Evolutionary conservation across 2,113 vertebrate species (phyloP).

Genomic region (Alaudala cheleensis): DNA sequence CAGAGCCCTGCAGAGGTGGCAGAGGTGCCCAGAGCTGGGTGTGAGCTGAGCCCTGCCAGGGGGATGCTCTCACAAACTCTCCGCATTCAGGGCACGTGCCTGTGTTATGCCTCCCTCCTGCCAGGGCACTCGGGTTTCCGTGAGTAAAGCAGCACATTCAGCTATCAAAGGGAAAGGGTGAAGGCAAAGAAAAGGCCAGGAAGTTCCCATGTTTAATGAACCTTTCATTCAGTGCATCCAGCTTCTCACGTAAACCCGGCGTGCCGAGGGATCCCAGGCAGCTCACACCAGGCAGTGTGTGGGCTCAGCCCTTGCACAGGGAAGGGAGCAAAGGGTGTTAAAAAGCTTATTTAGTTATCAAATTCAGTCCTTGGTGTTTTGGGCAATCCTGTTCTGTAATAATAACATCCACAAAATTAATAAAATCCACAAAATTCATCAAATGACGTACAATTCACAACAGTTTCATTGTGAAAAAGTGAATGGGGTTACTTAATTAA

Average conservation of each 20-base stretch:
- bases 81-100: background rate
- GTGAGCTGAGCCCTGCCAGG: background rate
- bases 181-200: slow-evolving; percentile 50
- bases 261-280: background rate
- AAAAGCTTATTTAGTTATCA: background rate
- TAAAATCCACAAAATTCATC: background rate
- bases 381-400: background rate
- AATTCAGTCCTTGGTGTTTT: background rate
- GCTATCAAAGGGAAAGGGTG: slow-evolving; percentile 25
- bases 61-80: fast-evolving
- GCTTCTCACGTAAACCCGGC: background rate
- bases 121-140: slow-evolving; percentile 25
- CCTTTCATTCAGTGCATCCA: background rate
- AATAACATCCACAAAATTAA: no score
- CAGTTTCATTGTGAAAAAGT: background rate
- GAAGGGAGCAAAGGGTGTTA: background rate
- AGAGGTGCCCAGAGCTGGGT: background rate
- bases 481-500: no score
- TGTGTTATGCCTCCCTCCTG: background rate
- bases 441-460: background rate
- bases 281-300: background rate
- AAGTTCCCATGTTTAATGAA: slow-evolving; percentile 40
- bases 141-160: slow-evolving; percentile 27
- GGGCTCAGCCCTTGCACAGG: background rate
- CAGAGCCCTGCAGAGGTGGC: background rate